Evolutionary conservation across 2,888 invertebrate species (phyloP).

Genomic region (Callyntrura guangdongensis): DNA sequence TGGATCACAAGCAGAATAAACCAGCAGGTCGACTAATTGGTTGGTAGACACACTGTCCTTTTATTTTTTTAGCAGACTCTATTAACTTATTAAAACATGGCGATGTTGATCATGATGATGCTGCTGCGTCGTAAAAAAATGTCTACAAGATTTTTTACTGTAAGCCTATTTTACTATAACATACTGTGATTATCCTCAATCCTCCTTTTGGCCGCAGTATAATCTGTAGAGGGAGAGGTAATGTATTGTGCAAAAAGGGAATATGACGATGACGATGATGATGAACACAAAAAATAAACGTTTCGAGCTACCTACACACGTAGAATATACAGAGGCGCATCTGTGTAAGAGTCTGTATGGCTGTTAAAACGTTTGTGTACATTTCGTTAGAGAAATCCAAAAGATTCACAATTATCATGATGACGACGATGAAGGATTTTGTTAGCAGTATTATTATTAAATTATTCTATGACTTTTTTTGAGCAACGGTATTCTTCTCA

Average conservation of each 20-base stretch:
- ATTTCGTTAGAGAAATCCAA: slow-evolving; percentile 62
- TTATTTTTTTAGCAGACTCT: background rate
- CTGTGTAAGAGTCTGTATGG: background rate
- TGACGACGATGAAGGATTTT: slow-evolving; percentile 68
- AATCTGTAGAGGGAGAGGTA: background rate
- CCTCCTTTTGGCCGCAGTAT: slow-evolving; percentile 9
- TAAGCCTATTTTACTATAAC: slow-evolving; percentile 43
- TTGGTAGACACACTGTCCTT: background rate
- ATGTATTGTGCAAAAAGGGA: slow-evolving; percentile 2
- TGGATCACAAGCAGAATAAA: slow-evolving; percentile 42
- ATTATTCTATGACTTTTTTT: slow-evolving; percentile 49
- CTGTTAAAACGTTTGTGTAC: slow-evolving; percentile 45
- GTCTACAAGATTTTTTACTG: slow-evolving; percentile 51
- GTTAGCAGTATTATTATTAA: slow-evolving; percentile 21
- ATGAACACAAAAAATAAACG: background rate
- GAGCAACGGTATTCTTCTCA: slow-evolving; percentile 36
- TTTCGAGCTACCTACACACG: no score
- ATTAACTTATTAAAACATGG: slow-evolving; percentile 27
- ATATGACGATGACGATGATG: slow-evolving; percentile 21
- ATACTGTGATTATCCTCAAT: slow-evolving; percentile 6
- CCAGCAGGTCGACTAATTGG: slow-evolving; percentile 18
- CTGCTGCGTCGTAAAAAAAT: no score
- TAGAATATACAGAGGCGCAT: no score
- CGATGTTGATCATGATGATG: no score
- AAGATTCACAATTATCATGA: slow-evolving; percentile 55